phyloP scores from a whole-genome alignment of 2,797 vertebrate species.

The Channallabes apus region DNA sequence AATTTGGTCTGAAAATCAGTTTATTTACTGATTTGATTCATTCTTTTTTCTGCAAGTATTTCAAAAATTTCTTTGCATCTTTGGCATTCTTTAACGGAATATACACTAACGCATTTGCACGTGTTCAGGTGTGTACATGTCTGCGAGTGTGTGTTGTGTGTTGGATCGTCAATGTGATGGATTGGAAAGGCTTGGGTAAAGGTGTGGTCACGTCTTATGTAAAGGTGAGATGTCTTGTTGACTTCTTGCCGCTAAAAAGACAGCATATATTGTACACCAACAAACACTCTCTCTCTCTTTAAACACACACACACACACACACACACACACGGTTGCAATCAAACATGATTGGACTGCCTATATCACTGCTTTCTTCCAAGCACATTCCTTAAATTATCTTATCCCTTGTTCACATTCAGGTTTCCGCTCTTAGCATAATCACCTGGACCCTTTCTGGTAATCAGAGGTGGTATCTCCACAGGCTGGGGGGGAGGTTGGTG shows the following conservation, averaged over 20 bases:
- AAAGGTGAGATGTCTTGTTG: constrained; percentile 62
- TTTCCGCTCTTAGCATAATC: constrained; percentile 55
- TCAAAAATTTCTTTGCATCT: not conserved
- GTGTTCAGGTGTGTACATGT: constrained; percentile 31
- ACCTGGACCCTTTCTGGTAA: constrained; percentile 9
- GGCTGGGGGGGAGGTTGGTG: not conserved
- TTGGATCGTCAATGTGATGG: constrained; percentile 66
- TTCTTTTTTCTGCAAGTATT: not conserved
- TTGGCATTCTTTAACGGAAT: not conserved
- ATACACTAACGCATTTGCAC: not conserved
- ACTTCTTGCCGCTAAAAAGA: constrained; percentile 65
- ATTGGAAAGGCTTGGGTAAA: constrained; percentile 67
- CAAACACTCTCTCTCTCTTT: not conserved
- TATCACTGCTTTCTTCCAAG: not conserved
- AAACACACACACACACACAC: too few relatives aligned
- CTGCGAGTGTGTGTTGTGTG: constrained; percentile 37
- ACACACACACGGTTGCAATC: constrained; percentile 13
- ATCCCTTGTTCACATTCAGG: not conserved
- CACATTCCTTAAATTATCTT: constrained; percentile 10
- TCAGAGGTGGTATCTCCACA: not conserved
- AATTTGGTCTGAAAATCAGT: not conserved
- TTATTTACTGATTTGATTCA: not conserved
- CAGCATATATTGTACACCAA: constrained; percentile 63
- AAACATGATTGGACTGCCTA: not conserved
- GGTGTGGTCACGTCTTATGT: constrained; percentile 71